A percentile compares a stretch with the other conserved stretches of the same genome.
Conservation (phyloP, 23 tunicate genomes). For the Oikopleura dioica region DNA sequence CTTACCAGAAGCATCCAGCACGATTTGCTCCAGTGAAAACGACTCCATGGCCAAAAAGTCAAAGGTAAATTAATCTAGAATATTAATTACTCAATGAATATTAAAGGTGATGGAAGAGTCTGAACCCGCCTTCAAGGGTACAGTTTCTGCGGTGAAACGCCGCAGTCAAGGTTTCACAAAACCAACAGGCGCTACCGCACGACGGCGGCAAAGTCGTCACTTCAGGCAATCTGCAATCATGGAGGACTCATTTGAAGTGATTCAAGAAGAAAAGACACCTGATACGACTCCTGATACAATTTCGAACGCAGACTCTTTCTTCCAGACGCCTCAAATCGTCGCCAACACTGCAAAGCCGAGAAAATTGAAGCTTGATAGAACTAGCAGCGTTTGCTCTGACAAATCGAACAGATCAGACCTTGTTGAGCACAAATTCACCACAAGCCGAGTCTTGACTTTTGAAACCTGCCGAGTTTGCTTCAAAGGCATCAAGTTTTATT, state of each 20-base stretch:
- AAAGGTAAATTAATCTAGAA: too few relatives aligned
- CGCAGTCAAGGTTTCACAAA: background rate
- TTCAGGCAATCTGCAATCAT: background rate
- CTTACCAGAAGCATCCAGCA: background rate
- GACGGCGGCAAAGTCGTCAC: background rate
- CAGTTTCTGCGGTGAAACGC: background rate
- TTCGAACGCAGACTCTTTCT: too few relatives aligned
- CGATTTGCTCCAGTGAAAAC: too few relatives aligned
- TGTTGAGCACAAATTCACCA: background rate
- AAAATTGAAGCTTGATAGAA: too few relatives aligned
- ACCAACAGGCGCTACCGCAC: background rate
- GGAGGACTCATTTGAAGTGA: background rate
- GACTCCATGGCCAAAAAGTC: too few relatives aligned
- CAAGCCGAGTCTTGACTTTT: background rate
- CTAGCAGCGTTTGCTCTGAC: too few relatives aligned
- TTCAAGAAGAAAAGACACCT: background rate
- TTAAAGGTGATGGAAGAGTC: too few relatives aligned
- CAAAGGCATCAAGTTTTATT: background rate
- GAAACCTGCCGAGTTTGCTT: constrained; percentile 11
- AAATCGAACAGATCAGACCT: too few relatives aligned
- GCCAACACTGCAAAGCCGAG: too few relatives aligned
- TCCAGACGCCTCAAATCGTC: too few relatives aligned
- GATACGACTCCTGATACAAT: too few relatives aligned
- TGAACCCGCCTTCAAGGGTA: background rate
- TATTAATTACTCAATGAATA: too few relatives aligned